phyloP scores from a whole-genome alignment of 2,888 invertebrate genomes.

The Dicranocentrus wangi region DNA sequence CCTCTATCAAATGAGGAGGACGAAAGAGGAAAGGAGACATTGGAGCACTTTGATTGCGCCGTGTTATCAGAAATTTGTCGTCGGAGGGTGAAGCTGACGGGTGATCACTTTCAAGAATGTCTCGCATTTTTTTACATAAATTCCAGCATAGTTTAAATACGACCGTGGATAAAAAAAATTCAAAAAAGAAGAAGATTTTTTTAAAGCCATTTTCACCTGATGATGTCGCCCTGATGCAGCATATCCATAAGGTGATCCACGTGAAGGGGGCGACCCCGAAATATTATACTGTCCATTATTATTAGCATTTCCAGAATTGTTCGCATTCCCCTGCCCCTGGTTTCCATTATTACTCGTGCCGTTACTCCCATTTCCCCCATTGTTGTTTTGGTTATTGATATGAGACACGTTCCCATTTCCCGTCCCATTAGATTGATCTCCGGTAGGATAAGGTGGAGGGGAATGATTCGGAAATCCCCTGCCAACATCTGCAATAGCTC shows the following conservation, averaged over 20 bases:
- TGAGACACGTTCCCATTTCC: slow-evolving; percentile 15
- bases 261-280: slow-evolving; percentile 56
- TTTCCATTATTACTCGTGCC: slow-evolving; percentile 15
- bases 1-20: neutral
- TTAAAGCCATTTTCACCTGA: slow-evolving; percentile 30
- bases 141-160: no score
- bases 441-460: slow-evolving; percentile 68
- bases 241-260: slow-evolving; percentile 61
- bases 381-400: slow-evolving; percentile 34
- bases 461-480: slow-evolving; percentile 68
- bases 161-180: no score
- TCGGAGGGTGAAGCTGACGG: no score
- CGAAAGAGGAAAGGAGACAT: neutral
- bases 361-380: slow-evolving; percentile 28
- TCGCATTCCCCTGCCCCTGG: neutral
- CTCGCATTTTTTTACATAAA: no score
- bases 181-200: neutral
- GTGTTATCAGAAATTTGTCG: slow-evolving; percentile 24
- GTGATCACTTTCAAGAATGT: slow-evolving; percentile 27
- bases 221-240: slow-evolving; percentile 52
- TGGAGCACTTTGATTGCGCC: slow-evolving; percentile 3
- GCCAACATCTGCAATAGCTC: slow-evolving; percentile 67
- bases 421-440: slow-evolving; percentile 29
- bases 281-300: slow-evolving; percentile 53
- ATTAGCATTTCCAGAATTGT: slow-evolving; percentile 32